Base-by-base conservation (phyloP, 2,888 invertebrate genomes). In the Romanomermis culicivorax region DNA sequence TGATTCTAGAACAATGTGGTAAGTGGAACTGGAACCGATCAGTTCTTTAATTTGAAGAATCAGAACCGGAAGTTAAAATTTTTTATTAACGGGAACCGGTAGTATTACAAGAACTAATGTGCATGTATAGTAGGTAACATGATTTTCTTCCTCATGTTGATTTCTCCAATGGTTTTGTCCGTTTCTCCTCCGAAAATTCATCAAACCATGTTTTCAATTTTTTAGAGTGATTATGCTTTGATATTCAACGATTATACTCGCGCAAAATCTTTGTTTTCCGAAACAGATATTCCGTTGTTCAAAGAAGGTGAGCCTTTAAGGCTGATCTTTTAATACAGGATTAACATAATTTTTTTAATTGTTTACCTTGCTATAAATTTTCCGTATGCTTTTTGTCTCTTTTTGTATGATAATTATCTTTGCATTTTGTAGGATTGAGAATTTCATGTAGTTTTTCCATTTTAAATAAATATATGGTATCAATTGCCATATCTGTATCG, bases 171-270 rank as follows among this genome's bases (percentile, higher is more conserved):
- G n/a, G n/a, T n/a, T n/a, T n/a, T n/a, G n/a, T n/a, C n/a, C n/a
- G n/a, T n/a, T n/a, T n/a, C n/a, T n/a, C n/a, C n/a, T n/a, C n/a
- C n/a, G n/a, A n/a, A n/a, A n/a, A n/a, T n/a, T 36, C 11, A 48
- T 48, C 11, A 48, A n/a, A 29, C 3, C 11, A 11, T 51, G 25
- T 54, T 52, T 47, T n/a, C n/a, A 25, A 50, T 51, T 43, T 62
- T 61, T 24, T 56, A 72, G 65, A 88, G 87, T 52, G 93, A 97
- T 68, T 97, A 88, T 69, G 91, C 95, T 69, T 78, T 89, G 52
- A 88, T 97, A 25, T 87, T 97, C 57, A 97, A 91, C 68, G 97
- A 97, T 70, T 97, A 93, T 69, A 83, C 86, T 1, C 77, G 95
- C 63, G 95, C 89, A 2, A 89, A 87, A 70, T 87, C 91, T 67